phyloP scores from a whole-genome alignment of 2,888 invertebrate genomes.

The Limnephilus lunatus region DNA sequence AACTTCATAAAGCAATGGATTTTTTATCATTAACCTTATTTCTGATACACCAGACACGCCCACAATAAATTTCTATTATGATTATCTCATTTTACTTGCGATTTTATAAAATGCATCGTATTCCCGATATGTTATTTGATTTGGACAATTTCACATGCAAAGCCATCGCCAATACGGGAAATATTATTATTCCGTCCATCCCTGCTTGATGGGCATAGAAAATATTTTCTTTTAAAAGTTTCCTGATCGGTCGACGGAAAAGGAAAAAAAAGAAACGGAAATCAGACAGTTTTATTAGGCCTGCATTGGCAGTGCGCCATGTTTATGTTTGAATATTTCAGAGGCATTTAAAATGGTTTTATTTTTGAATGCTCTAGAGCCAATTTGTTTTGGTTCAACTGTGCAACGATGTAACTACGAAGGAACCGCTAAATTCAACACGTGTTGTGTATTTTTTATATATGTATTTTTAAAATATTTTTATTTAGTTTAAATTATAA shows the following conservation, averaged over 20 bases:
- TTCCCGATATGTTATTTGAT: neutral
- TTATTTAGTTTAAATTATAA: too few species aligned
- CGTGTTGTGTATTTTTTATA: neutral
- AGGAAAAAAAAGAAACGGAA: neutral
- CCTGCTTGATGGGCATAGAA: neutral
- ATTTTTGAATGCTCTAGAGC: neutral
- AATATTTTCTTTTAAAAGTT: constrained; percentile 7
- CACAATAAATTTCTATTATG: neutral
- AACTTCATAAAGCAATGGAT: too few species aligned
- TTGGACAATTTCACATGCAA: neutral
- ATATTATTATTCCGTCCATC: neutral
- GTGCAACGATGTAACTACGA: neutral
- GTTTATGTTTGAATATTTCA: neutral
- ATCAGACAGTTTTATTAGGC: neutral
- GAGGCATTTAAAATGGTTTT: neutral
- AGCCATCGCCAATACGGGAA: neutral
- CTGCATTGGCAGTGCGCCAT: neutral
- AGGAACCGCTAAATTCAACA: neutral
- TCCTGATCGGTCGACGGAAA: neutral
- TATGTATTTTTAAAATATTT: too few species aligned
- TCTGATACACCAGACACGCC: too few species aligned
- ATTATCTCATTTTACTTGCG: neutral
- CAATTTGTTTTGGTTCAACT: neutral
- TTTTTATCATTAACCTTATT: too few species aligned
- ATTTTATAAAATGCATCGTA: neutral